phyloP scores from a whole-genome alignment of 2,888 invertebrate genomes.

The Cryptus viduatorius region DNA sequence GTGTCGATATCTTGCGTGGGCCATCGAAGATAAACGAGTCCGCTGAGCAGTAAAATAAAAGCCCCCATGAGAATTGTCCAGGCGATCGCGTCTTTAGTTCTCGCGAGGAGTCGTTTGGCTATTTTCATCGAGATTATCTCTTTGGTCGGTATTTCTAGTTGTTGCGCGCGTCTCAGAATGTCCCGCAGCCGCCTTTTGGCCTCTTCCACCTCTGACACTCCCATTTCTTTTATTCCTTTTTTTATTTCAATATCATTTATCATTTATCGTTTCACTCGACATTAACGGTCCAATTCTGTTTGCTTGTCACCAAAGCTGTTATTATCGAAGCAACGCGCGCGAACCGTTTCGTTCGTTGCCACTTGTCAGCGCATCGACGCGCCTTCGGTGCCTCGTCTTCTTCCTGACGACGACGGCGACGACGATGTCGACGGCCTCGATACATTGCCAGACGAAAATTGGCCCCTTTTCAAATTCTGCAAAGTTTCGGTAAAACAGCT shows the following conservation, averaged over 20 bases:
- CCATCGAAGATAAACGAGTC: conserved; percentile 80
- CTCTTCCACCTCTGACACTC: conserved; percentile 78
- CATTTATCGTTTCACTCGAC: not conserved
- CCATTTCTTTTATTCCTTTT: conserved; percentile 72
- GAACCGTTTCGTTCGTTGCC: not conserved
- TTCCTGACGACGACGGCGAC: conserved; percentile 17
- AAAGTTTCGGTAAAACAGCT: not conserved
- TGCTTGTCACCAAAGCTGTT: not conserved
- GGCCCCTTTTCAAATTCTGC: not conserved
- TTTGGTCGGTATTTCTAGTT: conserved; percentile 78
- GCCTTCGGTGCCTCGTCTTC: not conserved
- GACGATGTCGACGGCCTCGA: conserved; percentile 5
- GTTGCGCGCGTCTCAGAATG: conserved; percentile 79
- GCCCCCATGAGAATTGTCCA: conserved; percentile 78
- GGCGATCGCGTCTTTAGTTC: conserved; percentile 77
- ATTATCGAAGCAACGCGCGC: not conserved
- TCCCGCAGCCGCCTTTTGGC: conserved; percentile 79
- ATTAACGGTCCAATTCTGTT: not conserved
- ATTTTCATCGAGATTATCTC: conserved; percentile 79
- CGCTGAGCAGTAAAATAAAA: conserved; percentile 76
- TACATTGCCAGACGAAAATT: not conserved
- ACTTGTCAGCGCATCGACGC: not conserved
- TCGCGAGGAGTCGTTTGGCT: conserved; percentile 79
- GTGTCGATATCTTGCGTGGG: conserved; percentile 82
- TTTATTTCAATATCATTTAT: conserved; percentile 41